Conservation (phyloP, 2,113 vertebrate genomes). For the Laticauda colubrina region DNA sequence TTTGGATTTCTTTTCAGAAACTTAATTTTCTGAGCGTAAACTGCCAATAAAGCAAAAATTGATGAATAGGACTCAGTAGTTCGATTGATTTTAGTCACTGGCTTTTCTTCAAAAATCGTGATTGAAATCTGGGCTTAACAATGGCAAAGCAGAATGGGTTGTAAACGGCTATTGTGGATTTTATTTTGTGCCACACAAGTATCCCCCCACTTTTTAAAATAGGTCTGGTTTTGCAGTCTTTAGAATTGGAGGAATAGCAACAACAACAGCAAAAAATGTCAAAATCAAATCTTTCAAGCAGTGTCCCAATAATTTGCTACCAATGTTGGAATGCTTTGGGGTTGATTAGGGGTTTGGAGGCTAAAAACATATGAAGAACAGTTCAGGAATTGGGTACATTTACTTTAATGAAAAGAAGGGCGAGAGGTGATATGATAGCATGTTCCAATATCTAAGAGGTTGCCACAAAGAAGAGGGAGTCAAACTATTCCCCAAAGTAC, state of each 20-base stretch:
- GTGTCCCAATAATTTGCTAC: background rate
- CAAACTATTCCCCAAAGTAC: background rate
- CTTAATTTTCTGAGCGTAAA: conserved; percentile 59
- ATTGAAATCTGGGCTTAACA: conserved; percentile 48
- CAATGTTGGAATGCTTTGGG: background rate
- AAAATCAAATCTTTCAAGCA: conserved; percentile 2
- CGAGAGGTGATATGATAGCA: background rate
- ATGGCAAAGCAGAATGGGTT: background rate
- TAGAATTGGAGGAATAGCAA: background rate
- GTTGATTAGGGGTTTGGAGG: background rate
- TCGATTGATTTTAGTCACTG: conserved; percentile 43
- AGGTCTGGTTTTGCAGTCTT: background rate
- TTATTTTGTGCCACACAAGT: conserved; percentile 1
- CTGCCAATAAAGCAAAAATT: conserved; percentile 50
- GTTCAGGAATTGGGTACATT: background rate
- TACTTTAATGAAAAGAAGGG: background rate
- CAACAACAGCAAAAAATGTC: background rate
- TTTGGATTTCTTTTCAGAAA: conserved; percentile 41
- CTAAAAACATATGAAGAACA: background rate
- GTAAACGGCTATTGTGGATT: background rate
- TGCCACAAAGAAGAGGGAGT: background rate
- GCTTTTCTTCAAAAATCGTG: conserved; percentile 41
- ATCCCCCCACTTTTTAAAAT: background rate
- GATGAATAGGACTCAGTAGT: conserved; percentile 50
- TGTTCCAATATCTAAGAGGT: background rate